Evolutionary conservation across 2,113 vertebrate genomes (phyloP), one percentile per base, ranked within the genome.

Genomic region (Nothobranchius kuhntae): DNA sequence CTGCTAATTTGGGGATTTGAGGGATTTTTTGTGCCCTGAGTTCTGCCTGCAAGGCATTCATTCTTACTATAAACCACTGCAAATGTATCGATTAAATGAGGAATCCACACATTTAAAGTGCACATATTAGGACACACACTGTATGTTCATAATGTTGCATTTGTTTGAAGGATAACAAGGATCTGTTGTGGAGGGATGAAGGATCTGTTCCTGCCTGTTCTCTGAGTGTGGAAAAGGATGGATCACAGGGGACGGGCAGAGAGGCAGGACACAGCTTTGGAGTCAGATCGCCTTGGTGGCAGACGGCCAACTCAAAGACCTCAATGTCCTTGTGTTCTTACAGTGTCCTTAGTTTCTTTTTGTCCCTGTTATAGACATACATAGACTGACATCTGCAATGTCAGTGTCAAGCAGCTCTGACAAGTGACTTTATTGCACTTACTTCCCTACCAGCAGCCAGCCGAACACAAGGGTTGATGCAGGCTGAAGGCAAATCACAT

Each of bases 251-350:
- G 78, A 84, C 65, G 42, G 12, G 66, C 78, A 75, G 76, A 30
- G 64, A 86, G 80, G 52, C 67, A 73, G 76, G 68, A 71, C 80
- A 88, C 77, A 85, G 83, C 83, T 87, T 77, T 83, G 80, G 85
- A 88, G 87, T 73, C 87, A 87, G 75, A 87, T 82, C 72, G 71
- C 74, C 73, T 72, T 57, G 12, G 68, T 91, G 89, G 89, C 90
- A 65, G 68, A 9, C 4, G 46, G 86, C 89, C 91, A 91, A 71
- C 66, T 75, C 14, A 84, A 75, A 80, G 86, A 77, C 71, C 76
- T 57, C 13, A 36, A 52, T 26, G 80, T 74, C 81, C 71, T 84
- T 79, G 78, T 82, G 81, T 76, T 73, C 67, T 71, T 64, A 62
- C 62, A 63, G 35, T 79, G 74, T 79, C 86, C 87, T 87, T 67